Percentiles rank a stretch among this genome's conserved stretches.
Conservation (phyloP, 2,888 invertebrate genomes). For the Macrosiphum euphorbiae region DNA sequence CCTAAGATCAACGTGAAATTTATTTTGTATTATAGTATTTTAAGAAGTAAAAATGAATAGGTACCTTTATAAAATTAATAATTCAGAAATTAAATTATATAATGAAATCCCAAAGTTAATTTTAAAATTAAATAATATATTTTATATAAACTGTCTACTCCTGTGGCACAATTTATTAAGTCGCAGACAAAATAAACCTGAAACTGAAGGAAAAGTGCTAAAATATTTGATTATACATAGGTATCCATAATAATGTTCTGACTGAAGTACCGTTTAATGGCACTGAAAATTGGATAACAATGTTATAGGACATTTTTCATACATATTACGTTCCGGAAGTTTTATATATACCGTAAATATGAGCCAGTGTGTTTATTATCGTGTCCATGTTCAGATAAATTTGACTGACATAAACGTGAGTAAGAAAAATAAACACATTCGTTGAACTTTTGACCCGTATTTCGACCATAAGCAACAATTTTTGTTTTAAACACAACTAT, state of each 20-base stretch:
- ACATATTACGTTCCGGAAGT: background rate
- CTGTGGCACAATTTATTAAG: background rate
- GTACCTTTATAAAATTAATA: background rate
- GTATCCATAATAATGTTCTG: background rate
- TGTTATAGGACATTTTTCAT: background rate
- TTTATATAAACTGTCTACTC: background rate
- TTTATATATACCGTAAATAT: background rate
- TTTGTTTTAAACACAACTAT: conserved; percentile 17
- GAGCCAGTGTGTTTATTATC: background rate
- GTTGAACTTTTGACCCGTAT: conserved; percentile 42
- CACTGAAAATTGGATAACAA: conserved; percentile 26
- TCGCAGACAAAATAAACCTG: background rate
- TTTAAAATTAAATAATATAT: background rate
- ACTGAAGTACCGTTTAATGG: background rate
- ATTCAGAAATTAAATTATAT: background rate
- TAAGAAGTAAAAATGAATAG: background rate
- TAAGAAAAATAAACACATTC: conserved; percentile 33
- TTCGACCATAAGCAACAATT: background rate
- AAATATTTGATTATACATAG: background rate
- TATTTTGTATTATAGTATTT: background rate
- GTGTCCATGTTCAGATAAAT: conserved; percentile 36
- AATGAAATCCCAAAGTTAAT: background rate
- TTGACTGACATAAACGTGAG: background rate
- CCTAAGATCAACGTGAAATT: background rate
- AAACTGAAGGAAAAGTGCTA: background rate